These are phyloP conservation scores for Odontamblyopus rebecca DNA, from an alignment of 2,797 vertebrate species.

Conservation along the genomic window DNA sequence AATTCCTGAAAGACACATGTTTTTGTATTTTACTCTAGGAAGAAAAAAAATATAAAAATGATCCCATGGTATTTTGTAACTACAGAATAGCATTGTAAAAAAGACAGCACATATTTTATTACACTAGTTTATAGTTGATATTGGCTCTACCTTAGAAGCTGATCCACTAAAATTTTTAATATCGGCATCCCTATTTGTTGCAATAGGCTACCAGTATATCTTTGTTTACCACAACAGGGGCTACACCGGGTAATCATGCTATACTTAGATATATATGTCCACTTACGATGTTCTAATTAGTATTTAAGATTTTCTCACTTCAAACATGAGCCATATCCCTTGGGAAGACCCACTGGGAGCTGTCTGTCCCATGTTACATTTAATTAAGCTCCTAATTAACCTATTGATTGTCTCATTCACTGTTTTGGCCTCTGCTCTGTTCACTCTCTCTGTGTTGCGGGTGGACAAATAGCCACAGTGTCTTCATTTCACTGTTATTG, in stretches of 20 bases:
- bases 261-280: neutral
- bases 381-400: constrained; percentile 66
- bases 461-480: constrained; percentile 2
- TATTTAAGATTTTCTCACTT: constrained; percentile 25
- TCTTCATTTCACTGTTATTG: neutral
- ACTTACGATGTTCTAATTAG: constrained; percentile 28
- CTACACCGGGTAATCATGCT: too few relatives aligned
- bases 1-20: too few relatives aligned
- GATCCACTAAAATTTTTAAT: too few relatives aligned
- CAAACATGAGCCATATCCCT: constrained; percentile 22
- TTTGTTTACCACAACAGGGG: neutral
- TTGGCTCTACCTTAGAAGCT: too few relatives aligned
- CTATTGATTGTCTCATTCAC: constrained; percentile 59
- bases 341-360: constrained; percentile 46
- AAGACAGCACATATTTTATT: too few relatives aligned
- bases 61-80: too few relatives aligned
- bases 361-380: constrained; percentile 46
- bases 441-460: constrained; percentile 35
- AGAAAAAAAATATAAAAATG: too few relatives aligned
- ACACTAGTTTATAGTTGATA: too few relatives aligned
- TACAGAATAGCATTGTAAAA: too few relatives aligned
- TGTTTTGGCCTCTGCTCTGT: constrained; percentile 28
- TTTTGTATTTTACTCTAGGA: too few relatives aligned
- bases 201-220: neutral
- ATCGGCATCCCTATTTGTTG: too few relatives aligned